Conservation (phyloP, 2,113 vertebrate species). For the Sorex fumeus region DNA sequence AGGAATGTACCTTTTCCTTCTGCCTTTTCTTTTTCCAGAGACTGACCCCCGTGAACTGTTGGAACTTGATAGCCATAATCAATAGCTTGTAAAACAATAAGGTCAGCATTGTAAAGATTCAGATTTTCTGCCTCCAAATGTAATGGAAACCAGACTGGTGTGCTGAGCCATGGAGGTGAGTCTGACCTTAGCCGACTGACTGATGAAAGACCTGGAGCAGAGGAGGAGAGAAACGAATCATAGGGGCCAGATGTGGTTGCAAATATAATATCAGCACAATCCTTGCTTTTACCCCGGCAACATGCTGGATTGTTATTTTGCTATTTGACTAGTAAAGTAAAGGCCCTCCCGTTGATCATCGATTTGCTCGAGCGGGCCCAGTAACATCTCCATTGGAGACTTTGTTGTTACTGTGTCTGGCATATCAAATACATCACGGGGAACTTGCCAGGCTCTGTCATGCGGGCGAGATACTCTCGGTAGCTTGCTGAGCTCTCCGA, state of each 20-base stretch:
- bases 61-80: slow-evolving; percentile 82
- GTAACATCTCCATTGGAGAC: too few relatives aligned
- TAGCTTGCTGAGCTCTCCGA: too few relatives aligned
- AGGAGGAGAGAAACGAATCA: slow-evolving; percentile 69
- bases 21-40: slow-evolving; percentile 77
- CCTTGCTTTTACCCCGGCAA: neutral
- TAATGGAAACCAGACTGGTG: slow-evolving; percentile 69
- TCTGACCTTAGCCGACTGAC: slow-evolving; percentile 81
- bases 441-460: too few relatives aligned
- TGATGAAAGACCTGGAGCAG: slow-evolving; percentile 65
- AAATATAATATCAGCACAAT: slow-evolving; percentile 50
- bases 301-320: slow-evolving; percentile 52
- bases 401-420: too few relatives aligned
- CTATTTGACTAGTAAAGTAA: neutral
- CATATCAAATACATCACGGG: too few relatives aligned
- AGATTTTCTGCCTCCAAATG: slow-evolving; percentile 81
- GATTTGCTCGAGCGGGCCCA: too few relatives aligned
- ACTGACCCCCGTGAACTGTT: slow-evolving; percentile 74
- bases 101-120: slow-evolving; percentile 80
- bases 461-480: too few relatives aligned
- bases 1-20: slow-evolving; percentile 14
- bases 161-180: slow-evolving; percentile 83
- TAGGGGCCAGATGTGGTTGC: slow-evolving; percentile 37
- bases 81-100: slow-evolving; percentile 85
- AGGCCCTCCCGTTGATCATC: too few relatives aligned